phyloP scores from a whole-genome alignment of 2,113 vertebrate genomes.

The Indri indri region DNA sequence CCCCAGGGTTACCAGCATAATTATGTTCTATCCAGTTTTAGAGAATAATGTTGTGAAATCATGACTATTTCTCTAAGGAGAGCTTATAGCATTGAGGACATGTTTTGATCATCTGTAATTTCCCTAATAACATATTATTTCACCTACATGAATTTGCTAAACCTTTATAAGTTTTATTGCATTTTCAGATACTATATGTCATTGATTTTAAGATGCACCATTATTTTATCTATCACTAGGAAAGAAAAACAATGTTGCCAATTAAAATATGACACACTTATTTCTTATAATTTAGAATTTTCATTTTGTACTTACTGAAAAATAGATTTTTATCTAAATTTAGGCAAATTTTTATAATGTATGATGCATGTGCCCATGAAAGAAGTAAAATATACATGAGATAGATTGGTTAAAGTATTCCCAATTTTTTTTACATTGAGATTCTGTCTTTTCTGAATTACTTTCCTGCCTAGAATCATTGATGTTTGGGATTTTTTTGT shows the following conservation, averaged over 20 bases:
- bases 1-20: background rate
- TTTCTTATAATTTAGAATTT: background rate
- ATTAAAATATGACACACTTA: background rate
- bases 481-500: background rate
- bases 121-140: background rate
- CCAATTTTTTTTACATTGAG: background rate
- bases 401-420: background rate
- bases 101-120: background rate
- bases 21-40: background rate
- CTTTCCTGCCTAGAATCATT: background rate
- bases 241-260: background rate
- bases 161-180: background rate
- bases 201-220: background rate
- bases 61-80: background rate
- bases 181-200: background rate
- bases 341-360: background rate
- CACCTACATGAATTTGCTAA: background rate
- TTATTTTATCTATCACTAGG: background rate
- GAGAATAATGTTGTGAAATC: background rate
- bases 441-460: conserved; percentile 20
- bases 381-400: background rate
- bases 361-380: background rate
- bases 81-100: background rate
- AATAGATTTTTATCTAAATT: background rate
- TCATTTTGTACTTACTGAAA: background rate